Evolutionary conservation across 2,113 vertebrate genomes (phyloP).

Genomic region (Aleadryas rufinucha): DNA sequence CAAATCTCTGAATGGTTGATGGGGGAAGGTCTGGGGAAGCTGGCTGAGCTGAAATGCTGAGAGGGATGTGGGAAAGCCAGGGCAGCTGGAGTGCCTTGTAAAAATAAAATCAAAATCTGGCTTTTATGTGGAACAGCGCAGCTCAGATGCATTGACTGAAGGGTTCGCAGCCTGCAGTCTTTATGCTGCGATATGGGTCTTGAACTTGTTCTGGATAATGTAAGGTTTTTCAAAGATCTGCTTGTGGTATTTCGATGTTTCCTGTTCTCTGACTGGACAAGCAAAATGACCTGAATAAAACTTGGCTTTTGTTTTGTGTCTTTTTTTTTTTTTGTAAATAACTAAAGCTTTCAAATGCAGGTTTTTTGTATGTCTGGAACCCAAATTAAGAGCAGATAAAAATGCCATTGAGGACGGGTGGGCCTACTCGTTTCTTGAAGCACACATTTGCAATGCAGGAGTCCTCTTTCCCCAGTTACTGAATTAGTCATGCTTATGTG

Average conservation of each 20-base stretch:
- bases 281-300: not conserved
- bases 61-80: slow-evolving; percentile 14
- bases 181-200: not conserved
- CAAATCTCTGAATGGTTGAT: slow-evolving; percentile 11
- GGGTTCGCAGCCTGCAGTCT: not conserved
- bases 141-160: not conserved
- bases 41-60: not conserved
- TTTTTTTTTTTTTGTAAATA: not conserved
- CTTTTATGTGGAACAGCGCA: not conserved
- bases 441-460: not conserved
- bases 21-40: slow-evolving; percentile 43
- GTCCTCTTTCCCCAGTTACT: not conserved
- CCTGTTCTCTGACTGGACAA: not conserved
- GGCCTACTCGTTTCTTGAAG: not conserved
- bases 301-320: not conserved
- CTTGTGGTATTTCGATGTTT: not conserved
- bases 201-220: not conserved
- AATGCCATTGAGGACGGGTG: not conserved
- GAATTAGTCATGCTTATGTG: not conserved
- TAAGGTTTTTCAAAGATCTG: not conserved
- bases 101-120: slow-evolving; percentile 16
- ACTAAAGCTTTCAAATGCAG: not conserved
- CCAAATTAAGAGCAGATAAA: not conserved
- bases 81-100: not conserved
- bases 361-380: not conserved